phyloP scores from a whole-genome alignment of 1,140 invertebrate species.

The Latrodectus geometricus region DNA sequence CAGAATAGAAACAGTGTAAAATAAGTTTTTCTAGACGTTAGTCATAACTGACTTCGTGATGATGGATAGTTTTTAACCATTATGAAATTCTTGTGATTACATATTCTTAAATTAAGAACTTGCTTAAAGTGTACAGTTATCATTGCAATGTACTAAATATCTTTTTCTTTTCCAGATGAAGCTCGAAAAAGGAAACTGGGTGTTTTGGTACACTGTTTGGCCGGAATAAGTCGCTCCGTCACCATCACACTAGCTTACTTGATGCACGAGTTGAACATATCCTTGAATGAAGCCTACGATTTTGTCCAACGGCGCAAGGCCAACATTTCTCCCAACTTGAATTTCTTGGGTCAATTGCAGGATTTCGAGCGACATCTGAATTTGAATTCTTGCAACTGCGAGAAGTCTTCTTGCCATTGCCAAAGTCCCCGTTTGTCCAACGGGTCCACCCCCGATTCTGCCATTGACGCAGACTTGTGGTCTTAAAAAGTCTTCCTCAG shows the following conservation, averaged over 20 bases:
- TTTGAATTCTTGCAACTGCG: conserved; percentile 16
- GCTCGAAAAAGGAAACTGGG: conserved; percentile 81
- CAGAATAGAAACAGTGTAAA: too few species aligned
- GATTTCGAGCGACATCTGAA: conserved; percentile 80
- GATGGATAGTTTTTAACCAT: too few species aligned
- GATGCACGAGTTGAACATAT: conserved; percentile 87
- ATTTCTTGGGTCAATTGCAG: conserved; percentile 95
- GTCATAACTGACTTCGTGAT: too few species aligned
- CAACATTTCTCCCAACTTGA: conserved; percentile 97
- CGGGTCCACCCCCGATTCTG: conserved; percentile 35
- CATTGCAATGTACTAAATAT: too few species aligned
- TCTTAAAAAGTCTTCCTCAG: background rate
- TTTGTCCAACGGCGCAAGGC: conserved; percentile 85
- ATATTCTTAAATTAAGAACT: too few species aligned
- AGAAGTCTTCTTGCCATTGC: background rate
- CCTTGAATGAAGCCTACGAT: conserved; percentile 89
- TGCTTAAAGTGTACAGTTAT: too few species aligned
- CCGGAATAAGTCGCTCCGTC: conserved; percentile 93
- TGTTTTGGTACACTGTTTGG: conserved; percentile 94
- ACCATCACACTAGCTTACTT: conserved; percentile 95
- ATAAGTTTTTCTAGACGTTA: too few species aligned
- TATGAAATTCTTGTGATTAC: too few species aligned
- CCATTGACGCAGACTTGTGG: conserved; percentile 20
- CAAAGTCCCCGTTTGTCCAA: background rate
- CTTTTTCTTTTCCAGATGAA: conserved; percentile 84